Evolutionary conservation across 2,113 vertebrate genomes (phyloP).

Genomic region (Lophochroa leadbeateri): DNA sequence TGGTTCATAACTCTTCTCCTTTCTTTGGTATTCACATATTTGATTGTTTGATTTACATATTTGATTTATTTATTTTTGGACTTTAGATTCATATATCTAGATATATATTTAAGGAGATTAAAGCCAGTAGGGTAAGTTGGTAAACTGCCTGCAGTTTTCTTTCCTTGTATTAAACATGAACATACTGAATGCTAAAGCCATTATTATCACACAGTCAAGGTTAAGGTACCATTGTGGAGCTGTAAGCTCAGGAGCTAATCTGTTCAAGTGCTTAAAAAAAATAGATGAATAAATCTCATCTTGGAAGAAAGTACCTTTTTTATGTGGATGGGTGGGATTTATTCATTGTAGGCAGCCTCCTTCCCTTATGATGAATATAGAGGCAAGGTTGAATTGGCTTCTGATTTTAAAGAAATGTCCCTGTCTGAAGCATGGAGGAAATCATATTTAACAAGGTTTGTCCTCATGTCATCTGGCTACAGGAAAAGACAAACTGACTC

Average conservation of each 20-base stretch:
- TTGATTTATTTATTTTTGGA: background rate
- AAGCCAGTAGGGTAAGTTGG: background rate
- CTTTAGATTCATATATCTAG: background rate
- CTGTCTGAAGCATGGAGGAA: background rate
- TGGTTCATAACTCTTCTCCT: background rate
- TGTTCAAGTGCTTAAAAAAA: conserved; percentile 12
- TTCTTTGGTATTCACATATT: background rate
- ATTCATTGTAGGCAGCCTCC: background rate
- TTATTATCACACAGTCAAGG: background rate
- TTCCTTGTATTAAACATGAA: background rate
- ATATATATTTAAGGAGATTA: background rate
- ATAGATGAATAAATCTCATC: background rate
- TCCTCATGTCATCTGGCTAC: background rate
- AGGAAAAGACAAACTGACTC: background rate
- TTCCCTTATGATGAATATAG: background rate
- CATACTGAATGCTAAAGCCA: background rate
- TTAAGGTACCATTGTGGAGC: background rate
- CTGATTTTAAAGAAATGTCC: background rate
- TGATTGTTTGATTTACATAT: background rate
- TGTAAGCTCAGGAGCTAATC: background rate
- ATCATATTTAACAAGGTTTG: background rate
- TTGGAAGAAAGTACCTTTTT: background rate
- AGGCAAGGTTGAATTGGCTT: background rate
- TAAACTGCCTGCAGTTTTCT: background rate
- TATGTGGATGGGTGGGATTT: background rate